Percentiles rank a stretch among this genome's conserved stretches.
phyloP scores from a whole-genome alignment of 2,888 invertebrate genomes.

The Capitulum mitella region DNA sequence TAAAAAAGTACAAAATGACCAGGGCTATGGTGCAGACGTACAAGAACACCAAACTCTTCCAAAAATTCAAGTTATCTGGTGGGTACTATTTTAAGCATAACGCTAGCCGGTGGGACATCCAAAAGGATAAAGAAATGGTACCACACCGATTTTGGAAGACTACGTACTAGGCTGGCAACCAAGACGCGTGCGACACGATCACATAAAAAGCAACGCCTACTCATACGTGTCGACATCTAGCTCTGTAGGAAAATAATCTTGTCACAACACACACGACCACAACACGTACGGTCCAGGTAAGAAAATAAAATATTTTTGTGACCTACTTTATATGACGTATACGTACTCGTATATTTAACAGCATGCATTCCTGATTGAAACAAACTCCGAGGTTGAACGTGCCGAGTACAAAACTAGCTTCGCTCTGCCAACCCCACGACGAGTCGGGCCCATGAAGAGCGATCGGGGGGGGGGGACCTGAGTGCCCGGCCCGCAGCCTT shows the following conservation, averaged over 20 bases:
- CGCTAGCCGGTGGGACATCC: not conserved
- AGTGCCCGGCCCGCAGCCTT: not conserved
- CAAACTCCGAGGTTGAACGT: not conserved
- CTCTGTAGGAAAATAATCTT: slow-evolving; percentile 15
- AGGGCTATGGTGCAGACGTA: not conserved
- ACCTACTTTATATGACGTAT: slow-evolving; percentile 2
- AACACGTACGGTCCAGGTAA: not conserved
- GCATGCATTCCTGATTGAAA: slow-evolving; percentile 7
- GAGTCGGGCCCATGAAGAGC: not conserved
- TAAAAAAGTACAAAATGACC: slow-evolving; percentile 23
- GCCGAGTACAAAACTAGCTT: slow-evolving; percentile 1
- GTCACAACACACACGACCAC: not conserved
- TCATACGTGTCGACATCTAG: not conserved
- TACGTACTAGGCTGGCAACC: slow-evolving; percentile 4
- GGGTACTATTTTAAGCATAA: not conserved
- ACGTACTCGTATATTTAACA: slow-evolving; percentile 4
- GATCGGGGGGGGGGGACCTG: not conserved
- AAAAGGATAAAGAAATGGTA: slow-evolving; percentile 10
- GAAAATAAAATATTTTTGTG: slow-evolving; percentile 3
- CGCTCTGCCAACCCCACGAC: not conserved
- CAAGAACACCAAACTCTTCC: not conserved
- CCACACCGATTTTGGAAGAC: slow-evolving; percentile 21
- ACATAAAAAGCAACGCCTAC: slow-evolving; percentile 18
- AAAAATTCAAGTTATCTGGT: not conserved
- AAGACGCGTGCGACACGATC: not conserved